Evolutionary conservation across 2,797 vertebrate species (phyloP).

Genomic region (Sphaeramia orbicularis): DNA sequence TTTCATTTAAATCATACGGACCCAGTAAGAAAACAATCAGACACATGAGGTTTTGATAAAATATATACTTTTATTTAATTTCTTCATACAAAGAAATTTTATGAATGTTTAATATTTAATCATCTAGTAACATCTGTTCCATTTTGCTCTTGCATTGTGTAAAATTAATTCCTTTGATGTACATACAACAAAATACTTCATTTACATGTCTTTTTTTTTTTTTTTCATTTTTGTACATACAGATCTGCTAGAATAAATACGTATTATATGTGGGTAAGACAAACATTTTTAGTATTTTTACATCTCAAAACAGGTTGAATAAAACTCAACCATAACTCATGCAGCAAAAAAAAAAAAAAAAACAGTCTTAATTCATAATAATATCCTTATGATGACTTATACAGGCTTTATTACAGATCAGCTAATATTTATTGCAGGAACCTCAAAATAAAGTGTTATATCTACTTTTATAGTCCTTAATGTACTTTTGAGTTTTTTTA

Average conservation of each 20-base stretch:
- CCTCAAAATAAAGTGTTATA: too few relatives aligned
- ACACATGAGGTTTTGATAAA: slow-evolving; percentile 87
- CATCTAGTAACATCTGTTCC: slow-evolving; percentile 93
- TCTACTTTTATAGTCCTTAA: too few relatives aligned
- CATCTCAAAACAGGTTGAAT: slow-evolving; percentile 88
- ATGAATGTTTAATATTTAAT: slow-evolving; percentile 97
- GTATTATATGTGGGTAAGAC: slow-evolving; percentile 87
- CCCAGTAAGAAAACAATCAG: slow-evolving; percentile 7
- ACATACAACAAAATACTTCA: slow-evolving; percentile 99
- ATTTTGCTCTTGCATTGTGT: slow-evolving; percentile 89
- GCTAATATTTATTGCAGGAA: too few relatives aligned
- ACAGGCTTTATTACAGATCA: too few relatives aligned
- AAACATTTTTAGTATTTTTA: slow-evolving; percentile 85
- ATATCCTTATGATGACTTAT: too few relatives aligned
- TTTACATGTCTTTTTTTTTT: slow-evolving; percentile 89
- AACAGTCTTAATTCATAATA: too few relatives aligned
- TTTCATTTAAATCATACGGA: too few relatives aligned
- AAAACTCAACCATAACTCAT: slow-evolving; percentile 94
- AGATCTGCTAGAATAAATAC: slow-evolving; percentile 89
- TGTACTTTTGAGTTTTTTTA: too few relatives aligned
- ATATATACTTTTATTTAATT: slow-evolving; percentile 97
- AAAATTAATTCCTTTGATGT: slow-evolving; percentile 96
- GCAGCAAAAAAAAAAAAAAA: too few relatives aligned
- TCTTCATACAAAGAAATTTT: slow-evolving; percentile 98
- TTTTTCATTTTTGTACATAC: slow-evolving; percentile 85